Evolutionary conservation across 2,113 vertebrate genomes (phyloP), one percentile per base, ranked within the genome.

Genomic region (Procavia capensis): DNA sequence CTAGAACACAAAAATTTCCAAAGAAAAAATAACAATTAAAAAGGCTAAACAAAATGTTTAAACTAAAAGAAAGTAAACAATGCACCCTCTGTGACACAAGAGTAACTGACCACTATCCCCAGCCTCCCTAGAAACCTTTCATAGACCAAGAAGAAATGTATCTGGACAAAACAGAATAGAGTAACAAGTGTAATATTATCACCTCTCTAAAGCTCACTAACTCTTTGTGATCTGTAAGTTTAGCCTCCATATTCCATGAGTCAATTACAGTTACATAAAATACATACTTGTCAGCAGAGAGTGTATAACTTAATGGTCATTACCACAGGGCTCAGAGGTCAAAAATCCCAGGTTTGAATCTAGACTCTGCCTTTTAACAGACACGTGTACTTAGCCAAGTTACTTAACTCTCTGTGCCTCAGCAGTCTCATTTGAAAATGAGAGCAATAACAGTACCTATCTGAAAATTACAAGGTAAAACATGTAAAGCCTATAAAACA

Each of bases 221-320:
- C 75, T 93, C 76, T 76, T 57, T 74, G 34, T 87, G 47, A 94
- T 59, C 66, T 93, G 2, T 63, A 88, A 87, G 29, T 88, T 91
- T 88, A 92, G n/a, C 76, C 16, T 95, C 31, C 50, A 90, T n/a
- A 93, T 45, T 61, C 95, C 39, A 86, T 90, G 59, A 92, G 41
- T 97, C 90, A 64, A 90, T 84, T 93, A 94, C 24, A 93, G 70
- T 43, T 94, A 93, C 8, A 88, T 63, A 95, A 97, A 93, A 90
- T 45, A 95, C 13, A 29, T 84, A 88, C 82, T 0, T 79, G 59
- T 25, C 50, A 94, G 66, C 36, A 72, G 17, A 85, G 86, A 87
- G 25, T 50, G 31, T 34, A 50, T 31, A n/a, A 29, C 43, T 20
- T 36, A 92, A 75, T 39, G 5, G 81, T 96, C 75, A 90, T 41